phyloP scores from a whole-genome alignment of 1,140 invertebrate species.

The Drosophila sulfurigaster region DNA sequence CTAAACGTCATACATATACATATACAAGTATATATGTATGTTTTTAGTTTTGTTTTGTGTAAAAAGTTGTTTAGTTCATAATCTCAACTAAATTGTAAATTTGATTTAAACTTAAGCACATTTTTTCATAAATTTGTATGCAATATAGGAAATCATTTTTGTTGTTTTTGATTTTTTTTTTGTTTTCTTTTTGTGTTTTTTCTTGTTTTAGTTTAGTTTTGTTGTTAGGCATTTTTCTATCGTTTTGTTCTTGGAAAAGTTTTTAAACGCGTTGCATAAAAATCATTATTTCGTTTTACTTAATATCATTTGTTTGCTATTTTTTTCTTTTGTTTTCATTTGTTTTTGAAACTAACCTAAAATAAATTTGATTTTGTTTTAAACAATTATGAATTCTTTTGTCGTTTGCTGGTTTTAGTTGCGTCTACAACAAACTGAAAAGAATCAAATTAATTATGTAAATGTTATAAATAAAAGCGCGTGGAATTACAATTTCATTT shows the following conservation, averaged over 20 bases:
- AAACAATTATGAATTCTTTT: conserved; percentile 55
- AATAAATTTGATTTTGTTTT: conserved; percentile 58
- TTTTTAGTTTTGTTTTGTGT: conserved; percentile 30
- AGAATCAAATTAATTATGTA: conserved; percentile 53
- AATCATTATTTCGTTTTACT: conserved; percentile 44
- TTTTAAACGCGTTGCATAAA: conserved; percentile 52
- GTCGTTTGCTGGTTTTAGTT: conserved; percentile 38
- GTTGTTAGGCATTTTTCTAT: conserved; percentile 37
- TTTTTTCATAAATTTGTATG: conserved; percentile 76
- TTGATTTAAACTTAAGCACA: conserved; percentile 82
- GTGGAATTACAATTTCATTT: conserved; percentile 82
- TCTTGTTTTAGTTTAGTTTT: conserved; percentile 11
- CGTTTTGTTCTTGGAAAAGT: conserved; percentile 42
- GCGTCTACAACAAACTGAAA: conserved; percentile 53
- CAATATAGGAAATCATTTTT: conserved; percentile 73
- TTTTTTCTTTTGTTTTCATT: background rate
- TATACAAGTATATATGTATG: conserved; percentile 45
- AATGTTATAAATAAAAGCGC: conserved; percentile 80
- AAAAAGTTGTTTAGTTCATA: conserved; percentile 60
- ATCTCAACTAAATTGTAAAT: conserved; percentile 82
- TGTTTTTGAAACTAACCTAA: conserved; percentile 46
- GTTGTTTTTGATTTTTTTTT: conserved; percentile 43
- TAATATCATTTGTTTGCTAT: conserved; percentile 62
- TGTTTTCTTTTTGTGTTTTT: conserved; percentile 26
- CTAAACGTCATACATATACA: conserved; percentile 64